phyloP scores from a whole-genome alignment of 2,797 vertebrate genomes.

The Pogoniulus pusillus region DNA sequence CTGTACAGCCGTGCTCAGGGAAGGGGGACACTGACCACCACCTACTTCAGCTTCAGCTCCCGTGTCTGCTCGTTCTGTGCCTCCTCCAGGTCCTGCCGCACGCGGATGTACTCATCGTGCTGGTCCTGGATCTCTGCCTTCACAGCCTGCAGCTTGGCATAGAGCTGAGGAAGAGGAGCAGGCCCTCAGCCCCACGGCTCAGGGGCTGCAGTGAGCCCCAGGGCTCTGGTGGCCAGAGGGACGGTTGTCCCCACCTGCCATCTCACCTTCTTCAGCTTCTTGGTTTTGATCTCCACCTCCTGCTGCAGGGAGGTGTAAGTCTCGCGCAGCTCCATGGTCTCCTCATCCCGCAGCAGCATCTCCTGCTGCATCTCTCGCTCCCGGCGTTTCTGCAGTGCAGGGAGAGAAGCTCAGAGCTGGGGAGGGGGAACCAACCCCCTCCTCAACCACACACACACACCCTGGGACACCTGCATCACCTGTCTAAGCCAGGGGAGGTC shows the following conservation, averaged over 20 bases:
- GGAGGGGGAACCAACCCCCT: fast-evolving
- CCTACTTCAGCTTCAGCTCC: slow-evolving; percentile 97
- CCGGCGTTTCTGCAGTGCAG: slow-evolving; percentile 80
- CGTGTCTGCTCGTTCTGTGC: slow-evolving; percentile 94
- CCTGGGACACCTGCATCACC: fast-evolving
- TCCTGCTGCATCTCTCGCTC: slow-evolving; percentile 95
- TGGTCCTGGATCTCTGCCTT: slow-evolving; percentile 92
- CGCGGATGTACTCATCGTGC: slow-evolving; percentile 89
- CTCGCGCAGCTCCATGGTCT: slow-evolving; percentile 92
- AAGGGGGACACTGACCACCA: fast-evolving
- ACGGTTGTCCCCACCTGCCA: fast-evolving
- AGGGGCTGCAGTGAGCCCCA: fast-evolving
- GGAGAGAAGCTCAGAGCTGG: fast-evolving
- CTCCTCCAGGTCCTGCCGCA: slow-evolving; percentile 95
- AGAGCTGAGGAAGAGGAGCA: slow-evolving; percentile 78
- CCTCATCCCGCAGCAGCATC: slow-evolving; percentile 92
- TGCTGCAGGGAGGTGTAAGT: slow-evolving; percentile 95
- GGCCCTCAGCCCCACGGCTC: background rate
- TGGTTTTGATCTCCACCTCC: slow-evolving; percentile 97
- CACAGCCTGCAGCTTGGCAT: slow-evolving; percentile 91
- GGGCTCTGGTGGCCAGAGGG: background rate
- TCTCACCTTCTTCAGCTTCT: slow-evolving; percentile 94
- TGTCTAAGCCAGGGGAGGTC: fast-evolving
- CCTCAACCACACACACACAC: background rate
- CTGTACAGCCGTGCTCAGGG: fast-evolving